Evolutionary conservation across 2,113 vertebrate genomes (phyloP), one percentile per base, ranked within the genome.

Genomic region (Lasiurus cinereus): DNA sequence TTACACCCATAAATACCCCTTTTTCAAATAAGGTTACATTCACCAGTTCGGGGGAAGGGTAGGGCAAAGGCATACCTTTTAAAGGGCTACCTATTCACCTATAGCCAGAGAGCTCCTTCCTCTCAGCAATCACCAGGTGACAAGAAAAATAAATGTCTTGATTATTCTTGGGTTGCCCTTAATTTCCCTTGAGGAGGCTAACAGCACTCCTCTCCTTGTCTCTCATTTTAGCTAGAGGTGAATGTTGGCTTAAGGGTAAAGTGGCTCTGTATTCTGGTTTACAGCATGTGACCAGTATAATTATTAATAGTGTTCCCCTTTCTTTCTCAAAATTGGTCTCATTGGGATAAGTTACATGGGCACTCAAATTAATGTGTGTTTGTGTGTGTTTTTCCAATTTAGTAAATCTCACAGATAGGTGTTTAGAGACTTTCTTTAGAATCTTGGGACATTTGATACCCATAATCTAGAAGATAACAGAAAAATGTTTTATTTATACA

Each of bases 381-480:
- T 56, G 21, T 56, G 54, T 56, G 7, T 21, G 19, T 56, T 77
- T 62, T 50, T 16, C n/a, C 29, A 85, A 48, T 88, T 91, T 73
- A 70, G 27, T 36, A 90, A 15, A 31, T 39, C n/a, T 92, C 64
- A 33, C 5, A 56, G 39, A 11, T 85, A 52, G 15, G 36, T 48
- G 18, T 83, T 12, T 86, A 89, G 16, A 69, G 46, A 8, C 22
- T 90, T 87, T 82, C 36, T 92, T 94, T 39, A 89, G 56, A 72
- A 31, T 64, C 50, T 93, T 69, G 79, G 56, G 50, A 74, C 13
- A n/a, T 21, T 46, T n/a, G n/a, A 5, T 59, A 76, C 4, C 46
- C 94, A 59, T 90, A 48, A 72, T 82, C 50, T 93, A 86, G 59
- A 56, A 91, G n/a, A 91, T 86, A 94, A 95, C 11, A 90, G 70